Evolutionary conservation across 2,113 vertebrate species (phyloP).

Genomic region (Rhabdomys dilectus): DNA sequence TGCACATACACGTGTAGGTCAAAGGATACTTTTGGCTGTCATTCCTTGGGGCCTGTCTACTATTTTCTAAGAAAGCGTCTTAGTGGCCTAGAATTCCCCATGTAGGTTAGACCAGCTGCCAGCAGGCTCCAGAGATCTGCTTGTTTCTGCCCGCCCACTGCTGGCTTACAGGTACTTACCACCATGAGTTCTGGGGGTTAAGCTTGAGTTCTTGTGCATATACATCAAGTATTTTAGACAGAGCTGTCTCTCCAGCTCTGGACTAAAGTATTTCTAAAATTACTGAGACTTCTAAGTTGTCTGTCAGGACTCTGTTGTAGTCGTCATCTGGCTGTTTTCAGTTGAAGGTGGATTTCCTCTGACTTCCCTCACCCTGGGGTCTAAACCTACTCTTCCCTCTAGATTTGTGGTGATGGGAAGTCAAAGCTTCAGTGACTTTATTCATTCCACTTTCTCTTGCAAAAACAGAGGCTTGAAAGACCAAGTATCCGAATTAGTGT

Average conservation of each 20-base stretch:
- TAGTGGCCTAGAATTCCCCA: no score
- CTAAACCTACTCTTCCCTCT: not conserved
- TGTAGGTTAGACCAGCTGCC: not conserved
- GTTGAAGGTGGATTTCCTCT: constrained; percentile 63
- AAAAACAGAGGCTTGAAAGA: not conserved
- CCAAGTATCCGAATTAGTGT: not conserved
- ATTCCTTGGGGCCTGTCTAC: not conserved
- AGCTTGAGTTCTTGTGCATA: not conserved
- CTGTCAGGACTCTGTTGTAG: constrained; percentile 17
- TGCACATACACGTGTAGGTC: not conserved
- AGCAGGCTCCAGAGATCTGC: not conserved
- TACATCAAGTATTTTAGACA: not conserved
- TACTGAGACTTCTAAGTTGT: constrained; percentile 59
- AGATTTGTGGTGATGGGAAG: constrained; percentile 60
- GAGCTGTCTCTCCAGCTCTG: not conserved
- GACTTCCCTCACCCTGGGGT: constrained; percentile 15
- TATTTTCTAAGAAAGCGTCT: not conserved
- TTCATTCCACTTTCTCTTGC: constrained; percentile 55
- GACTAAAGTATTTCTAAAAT: constrained; percentile 59
- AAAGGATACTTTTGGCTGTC: not conserved
- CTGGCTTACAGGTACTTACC: not conserved
- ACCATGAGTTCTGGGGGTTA: not conserved
- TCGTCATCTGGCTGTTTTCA: constrained; percentile 66
- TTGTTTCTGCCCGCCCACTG: not conserved
- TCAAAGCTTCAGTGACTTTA: constrained; percentile 45